Conservation (phyloP, 2,888 invertebrate species). For the Hirtodrosophila histrioides region DNA sequence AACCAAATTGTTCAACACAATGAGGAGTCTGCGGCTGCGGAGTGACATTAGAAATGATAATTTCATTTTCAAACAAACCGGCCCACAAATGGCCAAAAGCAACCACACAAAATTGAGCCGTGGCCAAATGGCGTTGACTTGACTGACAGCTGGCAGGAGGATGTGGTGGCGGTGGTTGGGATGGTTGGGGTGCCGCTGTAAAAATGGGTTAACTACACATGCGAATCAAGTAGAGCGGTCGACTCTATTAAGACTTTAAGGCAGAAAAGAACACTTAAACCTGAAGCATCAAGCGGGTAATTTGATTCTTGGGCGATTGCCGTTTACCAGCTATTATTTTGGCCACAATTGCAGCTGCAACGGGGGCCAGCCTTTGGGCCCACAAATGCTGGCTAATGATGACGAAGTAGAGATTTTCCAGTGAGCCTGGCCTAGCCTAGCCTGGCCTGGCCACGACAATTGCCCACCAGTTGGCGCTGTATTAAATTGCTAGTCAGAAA, state of each 20-base stretch:
- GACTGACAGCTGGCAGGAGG: conserved; percentile 17
- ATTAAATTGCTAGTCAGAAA: conserved; percentile 54
- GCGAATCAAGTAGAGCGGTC: conserved; percentile 38
- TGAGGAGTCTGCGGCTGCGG: conserved; percentile 17
- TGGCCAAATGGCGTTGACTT: conserved; percentile 27
- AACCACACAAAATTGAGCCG: conserved; percentile 39
- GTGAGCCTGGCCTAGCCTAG: not conserved
- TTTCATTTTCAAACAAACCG: conserved; percentile 54
- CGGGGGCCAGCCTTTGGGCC: conserved; percentile 27
- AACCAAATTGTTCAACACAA: conserved; percentile 47
- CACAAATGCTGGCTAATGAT: conserved; percentile 23
- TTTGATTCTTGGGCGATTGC: conserved; percentile 37
- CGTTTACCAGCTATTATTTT: conserved; percentile 20
- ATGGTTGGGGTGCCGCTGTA: conserved; percentile 16
- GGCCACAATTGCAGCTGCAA: conserved; percentile 4
- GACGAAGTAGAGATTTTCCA: conserved; percentile 1
- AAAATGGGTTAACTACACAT: conserved; percentile 63
- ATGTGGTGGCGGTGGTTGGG: not conserved
- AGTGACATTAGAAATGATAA: conserved; percentile 54
- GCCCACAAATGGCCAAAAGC: conserved; percentile 19
- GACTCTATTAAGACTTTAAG: conserved; percentile 31
- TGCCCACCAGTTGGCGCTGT: conserved; percentile 20
- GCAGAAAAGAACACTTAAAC: conserved; percentile 14
- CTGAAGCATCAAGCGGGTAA: conserved; percentile 18
- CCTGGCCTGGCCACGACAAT: not conserved